phyloP scores from a whole-genome alignment of 2,113 vertebrate genomes.

The Hucho hucho region DNA sequence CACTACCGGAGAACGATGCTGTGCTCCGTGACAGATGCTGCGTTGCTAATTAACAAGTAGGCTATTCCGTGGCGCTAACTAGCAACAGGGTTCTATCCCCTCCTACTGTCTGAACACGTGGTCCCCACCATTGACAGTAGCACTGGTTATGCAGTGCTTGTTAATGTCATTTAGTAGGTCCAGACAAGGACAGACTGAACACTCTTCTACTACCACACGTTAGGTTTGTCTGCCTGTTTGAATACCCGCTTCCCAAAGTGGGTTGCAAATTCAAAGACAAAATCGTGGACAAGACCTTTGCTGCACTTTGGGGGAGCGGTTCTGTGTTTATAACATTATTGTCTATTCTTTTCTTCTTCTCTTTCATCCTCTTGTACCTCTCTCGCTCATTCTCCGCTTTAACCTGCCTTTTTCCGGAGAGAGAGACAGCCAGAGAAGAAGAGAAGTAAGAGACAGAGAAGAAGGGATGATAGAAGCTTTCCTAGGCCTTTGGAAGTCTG shows the following conservation, averaged over 20 bases:
- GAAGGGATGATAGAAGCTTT: too few relatives aligned
- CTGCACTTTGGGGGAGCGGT: too few relatives aligned
- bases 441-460: too few relatives aligned
- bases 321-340: too few relatives aligned
- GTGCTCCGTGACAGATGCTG: neutral
- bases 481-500: too few relatives aligned
- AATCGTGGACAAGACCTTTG: too few relatives aligned
- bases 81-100: neutral
- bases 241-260: neutral
- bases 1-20: neutral
- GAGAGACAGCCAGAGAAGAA: too few relatives aligned
- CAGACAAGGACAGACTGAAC: neutral
- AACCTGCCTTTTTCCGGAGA: too few relatives aligned
- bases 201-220: neutral
- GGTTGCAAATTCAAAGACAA: neutral
- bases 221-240: neutral
- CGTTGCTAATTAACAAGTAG: slow-evolving; percentile 15
- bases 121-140: neutral
- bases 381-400: too few relatives aligned
- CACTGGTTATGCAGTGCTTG: neutral
- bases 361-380: too few relatives aligned
- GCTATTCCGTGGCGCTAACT: neutral
- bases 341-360: too few relatives aligned
- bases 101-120: neutral
- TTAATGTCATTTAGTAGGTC: neutral